phyloP scores from a whole-genome alignment of 2,797 vertebrate species.

The Rhadinocentrus ornatus region DNA sequence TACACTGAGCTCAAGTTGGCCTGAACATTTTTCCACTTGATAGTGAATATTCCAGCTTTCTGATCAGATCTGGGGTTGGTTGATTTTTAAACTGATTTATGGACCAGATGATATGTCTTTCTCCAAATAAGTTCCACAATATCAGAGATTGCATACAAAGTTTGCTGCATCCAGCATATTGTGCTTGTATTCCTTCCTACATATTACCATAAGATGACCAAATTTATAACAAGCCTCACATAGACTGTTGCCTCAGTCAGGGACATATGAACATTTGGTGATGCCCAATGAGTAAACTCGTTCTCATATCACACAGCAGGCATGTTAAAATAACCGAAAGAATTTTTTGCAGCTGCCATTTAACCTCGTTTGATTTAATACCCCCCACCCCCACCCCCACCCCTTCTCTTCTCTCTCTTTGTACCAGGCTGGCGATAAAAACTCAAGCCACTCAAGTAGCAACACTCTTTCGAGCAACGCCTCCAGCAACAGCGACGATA shows the following conservation, averaged over 20 bases:
- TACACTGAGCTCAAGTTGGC: slow-evolving; percentile 3
- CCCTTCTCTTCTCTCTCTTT: slow-evolving; percentile 14
- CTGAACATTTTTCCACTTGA: not conserved
- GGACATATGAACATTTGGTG: slow-evolving; percentile 29
- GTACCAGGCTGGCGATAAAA: slow-evolving; percentile 90
- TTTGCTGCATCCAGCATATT: slow-evolving; percentile 13
- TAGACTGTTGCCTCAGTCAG: slow-evolving; percentile 33
- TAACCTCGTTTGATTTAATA: slow-evolving; percentile 42
- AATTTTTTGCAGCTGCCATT: slow-evolving; percentile 47
- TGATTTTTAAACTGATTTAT: not conserved
- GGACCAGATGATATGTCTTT: not conserved
- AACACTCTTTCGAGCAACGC: slow-evolving; percentile 94
- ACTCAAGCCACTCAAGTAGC: slow-evolving; percentile 95
- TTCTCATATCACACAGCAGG: slow-evolving; percentile 1
- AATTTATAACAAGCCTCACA: slow-evolving; percentile 9
- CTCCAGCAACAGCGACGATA: slow-evolving; percentile 96
- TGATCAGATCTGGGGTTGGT: not conserved
- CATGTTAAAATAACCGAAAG: slow-evolving; percentile 38
- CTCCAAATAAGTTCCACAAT: not conserved
- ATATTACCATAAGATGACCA: slow-evolving; percentile 9
- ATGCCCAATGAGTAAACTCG: slow-evolving; percentile 29
- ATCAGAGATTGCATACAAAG: not conserved
- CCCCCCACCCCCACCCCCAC: slow-evolving; percentile 18
- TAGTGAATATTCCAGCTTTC: not conserved
- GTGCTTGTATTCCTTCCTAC: slow-evolving; percentile 13